phyloP scores from a whole-genome alignment of 2,888 invertebrate genomes.

The Trichogramma evanescens region DNA sequence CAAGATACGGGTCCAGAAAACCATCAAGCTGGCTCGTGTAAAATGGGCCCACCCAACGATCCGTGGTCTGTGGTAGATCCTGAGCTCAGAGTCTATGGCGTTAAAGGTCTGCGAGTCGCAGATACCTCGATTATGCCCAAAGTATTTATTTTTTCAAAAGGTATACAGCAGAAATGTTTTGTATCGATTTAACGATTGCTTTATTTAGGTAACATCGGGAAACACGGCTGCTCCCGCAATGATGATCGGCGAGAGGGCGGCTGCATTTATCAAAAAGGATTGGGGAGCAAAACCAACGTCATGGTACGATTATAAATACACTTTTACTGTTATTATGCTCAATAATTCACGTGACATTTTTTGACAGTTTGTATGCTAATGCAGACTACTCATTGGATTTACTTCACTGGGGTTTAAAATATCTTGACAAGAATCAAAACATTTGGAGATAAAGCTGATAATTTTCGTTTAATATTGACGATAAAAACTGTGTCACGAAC shows the following conservation, averaged over 20 bases:
- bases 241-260: slow-evolving; percentile 56
- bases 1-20: slow-evolving; percentile 73
- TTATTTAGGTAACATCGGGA: slow-evolving; percentile 42
- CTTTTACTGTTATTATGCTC: not conserved
- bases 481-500: too few relatives aligned
- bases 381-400: slow-evolving; percentile 36
- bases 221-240: slow-evolving; percentile 56
- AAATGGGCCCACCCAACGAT: slow-evolving; percentile 70
- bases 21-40: slow-evolving; percentile 75
- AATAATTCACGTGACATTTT: slow-evolving; percentile 20
- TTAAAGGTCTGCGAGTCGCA: slow-evolving; percentile 54
- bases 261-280: slow-evolving; percentile 50
- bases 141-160: slow-evolving; percentile 33
- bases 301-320: slow-evolving; percentile 30
- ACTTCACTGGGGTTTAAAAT: slow-evolving; percentile 38
- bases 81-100: slow-evolving; percentile 58
- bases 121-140: slow-evolving; percentile 60
- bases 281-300: slow-evolving; percentile 45
- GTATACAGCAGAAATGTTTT: not conserved
- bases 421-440: slow-evolving; percentile 33
- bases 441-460: slow-evolving; percentile 24
- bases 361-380: slow-evolving; percentile 31
- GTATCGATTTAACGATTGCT: not conserved
- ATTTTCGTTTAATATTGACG: not conserved
- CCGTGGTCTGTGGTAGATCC: slow-evolving; percentile 69